phyloP scores from a whole-genome alignment of 1,140 invertebrate species.

The Lepidurus apus region DNA sequence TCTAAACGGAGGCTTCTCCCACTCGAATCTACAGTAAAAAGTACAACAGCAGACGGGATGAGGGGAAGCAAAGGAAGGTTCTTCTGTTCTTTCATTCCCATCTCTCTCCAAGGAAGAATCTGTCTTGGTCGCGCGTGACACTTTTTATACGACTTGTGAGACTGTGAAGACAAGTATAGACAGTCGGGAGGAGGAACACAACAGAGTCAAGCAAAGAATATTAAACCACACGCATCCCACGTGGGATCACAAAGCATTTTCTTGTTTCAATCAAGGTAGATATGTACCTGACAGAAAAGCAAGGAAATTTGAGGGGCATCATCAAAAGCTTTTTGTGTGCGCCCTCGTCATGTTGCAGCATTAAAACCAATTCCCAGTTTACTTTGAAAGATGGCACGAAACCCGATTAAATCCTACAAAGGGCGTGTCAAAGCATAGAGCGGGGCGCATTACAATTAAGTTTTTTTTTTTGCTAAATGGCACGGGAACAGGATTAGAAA shows the following conservation, averaged over 20 bases:
- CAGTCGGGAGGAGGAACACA: background rate
- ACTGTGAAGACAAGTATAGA: background rate
- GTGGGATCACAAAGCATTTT: background rate
- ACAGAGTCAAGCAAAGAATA: background rate
- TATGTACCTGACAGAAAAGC: background rate
- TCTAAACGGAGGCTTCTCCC: background rate
- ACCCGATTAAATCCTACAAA: too few relatives aligned
- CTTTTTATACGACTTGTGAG: background rate
- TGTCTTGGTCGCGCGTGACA: background rate
- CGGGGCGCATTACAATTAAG: too few relatives aligned
- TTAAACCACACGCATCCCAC: conserved; percentile 4
- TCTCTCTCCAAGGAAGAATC: background rate
- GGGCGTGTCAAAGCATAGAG: too few relatives aligned
- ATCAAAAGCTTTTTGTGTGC: background rate
- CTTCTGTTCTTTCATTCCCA: background rate
- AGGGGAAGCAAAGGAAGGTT: background rate
- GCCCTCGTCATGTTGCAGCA: too few relatives aligned
- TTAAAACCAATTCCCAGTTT: too few relatives aligned
- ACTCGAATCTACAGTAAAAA: background rate
- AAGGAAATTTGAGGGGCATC: background rate
- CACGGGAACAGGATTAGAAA: too few relatives aligned
- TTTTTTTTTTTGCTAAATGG: too few relatives aligned
- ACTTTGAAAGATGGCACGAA: too few relatives aligned
- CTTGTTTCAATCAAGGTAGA: background rate
- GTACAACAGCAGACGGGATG: too few relatives aligned